Conservation (phyloP, 2,113 vertebrate species). For the Corapipo altera region DNA sequence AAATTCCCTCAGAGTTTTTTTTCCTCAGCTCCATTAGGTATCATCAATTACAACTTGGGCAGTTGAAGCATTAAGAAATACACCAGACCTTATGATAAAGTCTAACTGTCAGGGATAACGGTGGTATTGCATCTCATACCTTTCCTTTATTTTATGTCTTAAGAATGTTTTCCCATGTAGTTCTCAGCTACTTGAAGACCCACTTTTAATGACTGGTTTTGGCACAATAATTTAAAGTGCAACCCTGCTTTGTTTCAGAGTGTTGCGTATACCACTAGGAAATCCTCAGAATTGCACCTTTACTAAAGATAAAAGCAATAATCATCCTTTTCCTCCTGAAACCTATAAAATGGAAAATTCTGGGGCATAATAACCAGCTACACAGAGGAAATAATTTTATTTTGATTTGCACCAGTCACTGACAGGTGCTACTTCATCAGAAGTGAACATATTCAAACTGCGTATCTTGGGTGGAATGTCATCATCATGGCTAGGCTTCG, state of each 20-base stretch:
- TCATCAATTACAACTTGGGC: neutral
- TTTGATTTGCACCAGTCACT: neutral
- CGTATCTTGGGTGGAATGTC: neutral
- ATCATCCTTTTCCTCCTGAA: neutral
- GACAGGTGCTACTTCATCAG: neutral
- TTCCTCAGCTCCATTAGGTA: too few relatives aligned
- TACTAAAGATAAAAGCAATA: neutral
- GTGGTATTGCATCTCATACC: neutral
- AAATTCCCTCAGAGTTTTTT: too few relatives aligned
- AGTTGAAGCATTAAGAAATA: neutral
- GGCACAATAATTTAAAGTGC: neutral
- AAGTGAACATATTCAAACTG: neutral
- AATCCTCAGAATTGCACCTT: neutral
- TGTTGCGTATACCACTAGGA: neutral
- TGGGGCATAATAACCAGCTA: neutral
- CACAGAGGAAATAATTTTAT: neutral
- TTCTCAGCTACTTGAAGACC: neutral
- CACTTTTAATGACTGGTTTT: neutral
- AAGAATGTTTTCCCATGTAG: neutral
- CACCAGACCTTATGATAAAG: neutral
- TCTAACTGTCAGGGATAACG: neutral
- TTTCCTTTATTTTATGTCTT: neutral
- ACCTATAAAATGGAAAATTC: neutral
- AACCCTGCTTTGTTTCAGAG: neutral
- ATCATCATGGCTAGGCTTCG: too few relatives aligned